A percentile compares a stretch with the other conserved stretches of the same genome.
These are phyloP conservation scores for Ancistrus triradiatus DNA, from an alignment of 2,113 vertebrate species.

Conservation along the genomic window DNA sequence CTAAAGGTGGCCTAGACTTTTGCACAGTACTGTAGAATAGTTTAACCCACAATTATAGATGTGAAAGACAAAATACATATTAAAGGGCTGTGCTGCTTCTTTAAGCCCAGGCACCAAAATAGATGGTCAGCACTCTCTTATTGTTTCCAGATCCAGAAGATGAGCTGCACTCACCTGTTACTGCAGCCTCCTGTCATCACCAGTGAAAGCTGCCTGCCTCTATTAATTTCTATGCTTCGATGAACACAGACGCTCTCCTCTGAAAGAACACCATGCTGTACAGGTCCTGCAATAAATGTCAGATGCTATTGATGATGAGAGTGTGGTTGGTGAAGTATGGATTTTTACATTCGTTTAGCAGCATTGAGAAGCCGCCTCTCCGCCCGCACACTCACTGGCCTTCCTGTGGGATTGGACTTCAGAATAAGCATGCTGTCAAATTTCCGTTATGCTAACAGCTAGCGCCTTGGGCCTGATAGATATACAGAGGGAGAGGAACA, in stretches of 20 bases:
- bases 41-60: too few species aligned
- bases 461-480: neutral
- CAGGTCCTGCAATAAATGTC: slow-evolving; percentile 44
- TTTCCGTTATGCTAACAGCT: slow-evolving; percentile 27
- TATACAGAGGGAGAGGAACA: slow-evolving; percentile 10
- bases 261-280: slow-evolving; percentile 3
- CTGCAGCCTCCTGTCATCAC: slow-evolving; percentile 19
- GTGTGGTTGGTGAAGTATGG: slow-evolving; percentile 33
- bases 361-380: slow-evolving; percentile 23
- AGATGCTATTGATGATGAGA: slow-evolving; percentile 37
- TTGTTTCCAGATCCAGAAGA: too few species aligned
- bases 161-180: slow-evolving; percentile 32
- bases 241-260: slow-evolving; percentile 26
- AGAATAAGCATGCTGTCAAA: slow-evolving; percentile 24
- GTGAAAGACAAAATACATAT: too few species aligned
- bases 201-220: slow-evolving; percentile 30
- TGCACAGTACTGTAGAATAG: too few species aligned
- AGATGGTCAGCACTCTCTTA: too few species aligned
- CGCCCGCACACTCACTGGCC: slow-evolving; percentile 22
- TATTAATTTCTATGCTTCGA: slow-evolving; percentile 20
- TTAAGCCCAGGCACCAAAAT: too few species aligned
- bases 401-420: slow-evolving; percentile 2
- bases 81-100: too few species aligned
- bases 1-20: too few species aligned
- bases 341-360: slow-evolving; percentile 46